Evolutionary conservation across 2,888 invertebrate species (phyloP), one percentile per base, ranked within the genome.

Genomic region (Diploptera punctata): DNA sequence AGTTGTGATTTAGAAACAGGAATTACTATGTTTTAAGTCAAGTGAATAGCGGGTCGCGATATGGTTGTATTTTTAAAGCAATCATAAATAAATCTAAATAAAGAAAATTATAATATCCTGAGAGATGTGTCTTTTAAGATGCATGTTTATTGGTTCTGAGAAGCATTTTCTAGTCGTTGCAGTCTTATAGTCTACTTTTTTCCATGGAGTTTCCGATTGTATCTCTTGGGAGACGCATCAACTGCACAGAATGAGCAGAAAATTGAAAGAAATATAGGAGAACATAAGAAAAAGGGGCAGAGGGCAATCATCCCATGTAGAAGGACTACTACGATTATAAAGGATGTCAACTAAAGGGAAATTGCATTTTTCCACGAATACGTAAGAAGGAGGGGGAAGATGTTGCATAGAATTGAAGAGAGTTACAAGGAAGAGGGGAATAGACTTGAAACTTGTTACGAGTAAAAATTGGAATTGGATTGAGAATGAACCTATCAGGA

Each of bases 201-300:
- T 21, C 19, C 49, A 52, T 21, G 52, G 52, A 52, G 52, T 52
- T 52, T 52, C 52, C 52, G 24, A 24, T 49, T 52, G 52, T 16
- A 24, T 13, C 52, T 19, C 21, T 5, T 4, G 52, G 69, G 60
- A 38, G 18, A 13, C 19, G 18, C 68, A 21, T 47, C 52, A 47
- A 21, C 68, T 26, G 19, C 21, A 24, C 31, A 52, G 74, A 74
- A 74, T 71, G 74, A 74, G 74, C 68, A 67, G 68, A 74, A 74
- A 74, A 74, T 74, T 74, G 71, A 67, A 71, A 71, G 74, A 71
- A 71, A 74, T 74, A 74, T 71, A 68, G 57, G 44, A 67, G 38
- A 57, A 71, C 52, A 43, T 24, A 31, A 43, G 67, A 71, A 67
- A 71, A 52, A 18, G 26, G 24, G 31, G 16, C 54, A 57, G 38